These are phyloP conservation scores for Diplazon laetatorius DNA, from an alignment of 2,888 invertebrate genomes.

Conservation along the genomic window DNA sequence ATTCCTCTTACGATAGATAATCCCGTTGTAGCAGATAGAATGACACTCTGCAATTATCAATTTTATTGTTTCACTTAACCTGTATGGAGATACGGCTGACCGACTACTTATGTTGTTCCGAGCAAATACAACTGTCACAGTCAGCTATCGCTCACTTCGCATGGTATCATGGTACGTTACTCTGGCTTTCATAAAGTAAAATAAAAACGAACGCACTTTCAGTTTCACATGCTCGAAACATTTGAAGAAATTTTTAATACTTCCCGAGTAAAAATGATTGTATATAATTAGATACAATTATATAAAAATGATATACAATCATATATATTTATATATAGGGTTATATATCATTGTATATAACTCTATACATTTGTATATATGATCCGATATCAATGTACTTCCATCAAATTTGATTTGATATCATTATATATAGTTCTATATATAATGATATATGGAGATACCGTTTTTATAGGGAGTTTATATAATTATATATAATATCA, in stretches of 20 bases:
- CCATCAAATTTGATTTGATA: too few species aligned
- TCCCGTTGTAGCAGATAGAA: not conserved
- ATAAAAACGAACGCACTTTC: not conserved
- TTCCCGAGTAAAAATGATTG: too few species aligned
- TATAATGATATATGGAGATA: too few species aligned
- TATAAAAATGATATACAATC: too few species aligned
- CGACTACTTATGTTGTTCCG: conserved; percentile 59
- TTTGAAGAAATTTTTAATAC: not conserved
- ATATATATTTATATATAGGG: too few species aligned
- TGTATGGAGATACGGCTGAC: conserved; percentile 11
- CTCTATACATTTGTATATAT: too few species aligned
- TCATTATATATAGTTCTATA: too few species aligned
- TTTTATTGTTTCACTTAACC: conserved; percentile 25
- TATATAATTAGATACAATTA: too few species aligned
- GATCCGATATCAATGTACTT: too few species aligned
- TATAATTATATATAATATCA: too few species aligned
- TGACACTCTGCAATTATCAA: conserved; percentile 16
- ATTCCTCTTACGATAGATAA: conserved; percentile 10
- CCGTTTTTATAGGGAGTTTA: too few species aligned
- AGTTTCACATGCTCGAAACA: not conserved
- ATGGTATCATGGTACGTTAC: conserved; percentile 53
- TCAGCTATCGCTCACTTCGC: conserved; percentile 45
- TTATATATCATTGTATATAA: too few species aligned
- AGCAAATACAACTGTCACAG: conserved; percentile 5
- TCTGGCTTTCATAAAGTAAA: not conserved